phyloP scores from a whole-genome alignment of 2,797 vertebrate species.

The Margarornis squamiger region DNA sequence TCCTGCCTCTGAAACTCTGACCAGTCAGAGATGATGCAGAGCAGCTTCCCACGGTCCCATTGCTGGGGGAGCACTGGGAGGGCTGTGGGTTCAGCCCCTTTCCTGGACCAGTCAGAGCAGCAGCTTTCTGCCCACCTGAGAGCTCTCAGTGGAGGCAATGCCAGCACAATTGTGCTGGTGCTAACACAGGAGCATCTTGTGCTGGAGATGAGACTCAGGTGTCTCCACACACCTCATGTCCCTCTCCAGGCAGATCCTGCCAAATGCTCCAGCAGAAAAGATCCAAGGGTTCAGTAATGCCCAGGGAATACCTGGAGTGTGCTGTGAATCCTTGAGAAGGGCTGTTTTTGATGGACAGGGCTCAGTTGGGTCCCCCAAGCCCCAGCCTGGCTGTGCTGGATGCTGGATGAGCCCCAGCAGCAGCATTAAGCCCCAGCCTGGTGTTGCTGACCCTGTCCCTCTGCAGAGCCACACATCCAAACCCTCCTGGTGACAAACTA shows the following conservation, averaged over 20 bases:
- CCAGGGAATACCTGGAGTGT: neutral
- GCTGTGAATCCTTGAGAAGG: neutral
- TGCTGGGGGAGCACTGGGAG: neutral
- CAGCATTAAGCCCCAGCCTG: accelerated
- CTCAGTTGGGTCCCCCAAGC: neutral
- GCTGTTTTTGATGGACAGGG: neutral
- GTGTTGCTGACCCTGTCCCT: neutral
- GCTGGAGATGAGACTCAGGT: neutral
- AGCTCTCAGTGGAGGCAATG: accelerated
- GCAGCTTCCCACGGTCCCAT: neutral
- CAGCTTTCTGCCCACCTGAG: neutral
- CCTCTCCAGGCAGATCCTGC: neutral
- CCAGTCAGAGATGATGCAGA: accelerated
- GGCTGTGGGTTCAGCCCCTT: neutral
- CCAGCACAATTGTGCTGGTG: accelerated
- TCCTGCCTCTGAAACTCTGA: neutral
- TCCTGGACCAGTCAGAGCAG: neutral
- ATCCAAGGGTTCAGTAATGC: neutral
- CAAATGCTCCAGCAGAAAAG: neutral
- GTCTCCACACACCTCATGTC: accelerated
- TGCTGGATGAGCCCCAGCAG: neutral
- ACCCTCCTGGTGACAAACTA: neutral
- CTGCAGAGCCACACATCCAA: neutral
- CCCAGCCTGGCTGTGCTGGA: neutral
- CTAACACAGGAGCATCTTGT: neutral